Conservation (phyloP, 2,888 invertebrate genomes). For the Cabera pusaria region DNA sequence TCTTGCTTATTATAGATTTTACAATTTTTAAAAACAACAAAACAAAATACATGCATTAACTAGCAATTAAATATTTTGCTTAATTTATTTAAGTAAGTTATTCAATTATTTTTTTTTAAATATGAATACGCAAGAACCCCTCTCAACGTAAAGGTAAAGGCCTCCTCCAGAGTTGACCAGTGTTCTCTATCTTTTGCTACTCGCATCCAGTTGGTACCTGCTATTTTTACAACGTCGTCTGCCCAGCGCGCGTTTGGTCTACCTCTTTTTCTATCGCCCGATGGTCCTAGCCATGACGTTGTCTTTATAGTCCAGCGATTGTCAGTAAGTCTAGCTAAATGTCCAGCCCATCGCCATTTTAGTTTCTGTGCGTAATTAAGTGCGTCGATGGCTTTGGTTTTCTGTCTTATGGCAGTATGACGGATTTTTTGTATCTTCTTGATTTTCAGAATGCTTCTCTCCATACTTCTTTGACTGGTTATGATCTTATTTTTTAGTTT, state of each 20-base stretch:
- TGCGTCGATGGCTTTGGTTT: conserved; percentile 21
- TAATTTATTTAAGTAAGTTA: too few relatives aligned
- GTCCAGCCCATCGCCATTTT: conserved; percentile 26
- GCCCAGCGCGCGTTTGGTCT: conserved; percentile 11
- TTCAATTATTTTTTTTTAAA: too few relatives aligned
- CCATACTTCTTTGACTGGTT: conserved; percentile 21
- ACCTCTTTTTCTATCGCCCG: conserved; percentile 9
- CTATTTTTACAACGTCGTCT: conserved; percentile 19
- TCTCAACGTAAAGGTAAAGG: not conserved
- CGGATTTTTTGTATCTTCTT: conserved; percentile 23
- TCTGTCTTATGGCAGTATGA: conserved; percentile 15
- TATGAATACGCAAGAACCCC: not conserved
- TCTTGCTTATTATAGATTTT: too few relatives aligned
- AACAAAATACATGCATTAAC: too few relatives aligned
- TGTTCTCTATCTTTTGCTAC: conserved; percentile 7
- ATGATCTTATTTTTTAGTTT: conserved; percentile 19
- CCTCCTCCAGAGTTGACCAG: conserved; percentile 19
- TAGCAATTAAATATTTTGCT: too few relatives aligned
- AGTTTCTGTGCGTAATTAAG: conserved; percentile 20
- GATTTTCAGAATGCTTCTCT: conserved; percentile 23
- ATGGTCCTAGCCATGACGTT: not conserved
- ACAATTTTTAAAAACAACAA: too few relatives aligned
- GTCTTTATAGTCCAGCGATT: conserved; percentile 3
- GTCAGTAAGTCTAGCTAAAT: conserved; percentile 4
- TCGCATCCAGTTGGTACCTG: conserved; percentile 16